phyloP scores from a whole-genome alignment of 2,113 vertebrate genomes.

The Grammatotria lemairii region DNA sequence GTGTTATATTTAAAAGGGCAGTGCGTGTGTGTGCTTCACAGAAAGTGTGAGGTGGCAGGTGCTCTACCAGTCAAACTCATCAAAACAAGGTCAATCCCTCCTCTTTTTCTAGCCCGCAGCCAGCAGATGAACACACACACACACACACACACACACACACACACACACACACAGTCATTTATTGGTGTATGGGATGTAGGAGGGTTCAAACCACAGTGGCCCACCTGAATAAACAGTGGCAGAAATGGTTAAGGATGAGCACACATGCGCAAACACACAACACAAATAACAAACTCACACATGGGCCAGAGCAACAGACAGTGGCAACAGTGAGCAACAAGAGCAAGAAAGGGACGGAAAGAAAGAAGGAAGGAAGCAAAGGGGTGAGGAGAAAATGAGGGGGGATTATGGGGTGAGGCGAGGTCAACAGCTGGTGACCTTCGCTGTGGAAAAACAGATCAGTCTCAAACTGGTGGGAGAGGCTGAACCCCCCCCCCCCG shows the following conservation, averaged over 20 bases:
- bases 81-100: conserved; percentile 52
- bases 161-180: neutral
- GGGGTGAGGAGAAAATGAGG: neutral
- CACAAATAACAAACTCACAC: conserved; percentile 29
- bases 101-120: conserved; percentile 14
- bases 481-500: conserved; percentile 39
- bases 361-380: neutral
- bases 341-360: neutral
- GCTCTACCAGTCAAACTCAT: conserved; percentile 34
- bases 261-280: conserved; percentile 17
- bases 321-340: conserved; percentile 53
- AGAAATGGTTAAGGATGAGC: conserved; percentile 66
- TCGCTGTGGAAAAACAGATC: conserved; percentile 66
- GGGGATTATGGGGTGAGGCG: conserved; percentile 32
- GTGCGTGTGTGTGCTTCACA: neutral
- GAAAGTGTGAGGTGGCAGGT: conserved; percentile 28
- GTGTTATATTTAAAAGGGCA: neutral
- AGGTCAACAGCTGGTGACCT: conserved; percentile 76
- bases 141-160: neutral
- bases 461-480: conserved; percentile 60
- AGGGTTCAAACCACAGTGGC: conserved; percentile 42
- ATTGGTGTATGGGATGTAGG: conserved; percentile 15
- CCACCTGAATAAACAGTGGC: conserved; percentile 78
- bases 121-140: conserved; percentile 9
- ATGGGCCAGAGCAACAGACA: conserved; percentile 29